Base-by-base conservation (phyloP, 1,140 invertebrate species). In the Calephelis virginiensis region DNA sequence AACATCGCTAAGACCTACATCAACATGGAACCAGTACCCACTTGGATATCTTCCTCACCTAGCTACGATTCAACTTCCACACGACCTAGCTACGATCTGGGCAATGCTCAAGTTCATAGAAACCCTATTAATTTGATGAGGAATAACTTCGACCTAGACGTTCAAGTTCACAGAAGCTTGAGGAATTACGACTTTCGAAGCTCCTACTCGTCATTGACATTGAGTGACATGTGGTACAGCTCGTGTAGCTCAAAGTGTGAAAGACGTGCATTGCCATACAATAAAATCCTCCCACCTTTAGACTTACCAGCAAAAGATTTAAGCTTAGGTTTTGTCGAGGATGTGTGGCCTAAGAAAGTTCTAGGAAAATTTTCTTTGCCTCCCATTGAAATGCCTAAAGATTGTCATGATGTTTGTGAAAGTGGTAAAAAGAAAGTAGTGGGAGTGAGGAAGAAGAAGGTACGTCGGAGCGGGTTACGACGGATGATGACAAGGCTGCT, bases 331-430 rank as follows among this genome's bases (percentile, higher is more conserved):
- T 75, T 73, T 47, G 74, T 77, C 0, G 82, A 81, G 7, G 83
- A 87, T 14, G 40, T 76, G 14, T 87, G 82, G 82, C 77, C 82
- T 0, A 75, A 68, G 37, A 78, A 78, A 61, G 73, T 74, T 17
- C 77, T 74, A 0, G 81, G 76, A 61, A 82, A 79, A 61, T 80
- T 86, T 48, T 89, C 82, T 0, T 68, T 89, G 14, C 86, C 86
- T 0, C 86, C 86, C 7, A 82, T 88, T 28, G 76, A 81, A 46
- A 46, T 84, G 70, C 76, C 81, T 8, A 43, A 56, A 61, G 66
- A 61, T 13, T 66, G 64, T 45, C 68, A 63, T n/a, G 68, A 71
- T 28, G 68, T 64, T 64, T 65, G 71, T 67, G 70, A 71, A 13
- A 72, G 71, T 72, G 75, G 70, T 49, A 53, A 45, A 11, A 60